phyloP scores from a whole-genome alignment of 2,888 invertebrate genomes.

The Drosophila planitibia region DNA sequence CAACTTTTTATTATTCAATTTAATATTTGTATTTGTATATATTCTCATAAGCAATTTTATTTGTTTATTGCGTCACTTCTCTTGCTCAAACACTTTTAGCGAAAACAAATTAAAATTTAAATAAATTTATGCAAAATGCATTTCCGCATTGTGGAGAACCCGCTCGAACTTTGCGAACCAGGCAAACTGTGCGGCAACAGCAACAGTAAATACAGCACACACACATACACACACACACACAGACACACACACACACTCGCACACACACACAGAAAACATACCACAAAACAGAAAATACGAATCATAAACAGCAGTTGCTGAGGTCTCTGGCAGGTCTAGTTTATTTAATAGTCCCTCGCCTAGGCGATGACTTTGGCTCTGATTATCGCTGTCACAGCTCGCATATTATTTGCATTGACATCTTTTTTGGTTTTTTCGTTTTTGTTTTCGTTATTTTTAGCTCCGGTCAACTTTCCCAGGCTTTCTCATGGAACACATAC shows the following conservation, averaged over 20 bases:
- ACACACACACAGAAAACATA: neutral
- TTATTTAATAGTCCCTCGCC: slow-evolving; percentile 3
- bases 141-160: slow-evolving; percentile 37
- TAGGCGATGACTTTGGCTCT: slow-evolving; percentile 40
- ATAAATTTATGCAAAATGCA: slow-evolving; percentile 37
- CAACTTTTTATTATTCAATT: neutral
- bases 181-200: slow-evolving; percentile 13
- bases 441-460: neutral
- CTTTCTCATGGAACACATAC: slow-evolving; percentile 38
- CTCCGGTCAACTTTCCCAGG: slow-evolving; percentile 46
- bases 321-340: slow-evolving; percentile 22
- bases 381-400: slow-evolving; percentile 17
- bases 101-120: slow-evolving; percentile 22
- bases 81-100: neutral
- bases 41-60: neutral
- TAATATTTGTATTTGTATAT: neutral
- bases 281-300: slow-evolving; percentile 1
- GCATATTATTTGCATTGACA: slow-evolving; percentile 27
- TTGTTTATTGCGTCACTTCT: neutral
- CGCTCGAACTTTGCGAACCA: slow-evolving; percentile 20
- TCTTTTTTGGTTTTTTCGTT: slow-evolving; percentile 6
- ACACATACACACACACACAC: neutral
- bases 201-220: neutral
- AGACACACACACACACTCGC: neutral
- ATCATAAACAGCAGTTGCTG: slow-evolving; percentile 3